Conservation (phyloP, 1,140 invertebrate genomes). For the Diachasmimorpha longicaudata region DNA sequence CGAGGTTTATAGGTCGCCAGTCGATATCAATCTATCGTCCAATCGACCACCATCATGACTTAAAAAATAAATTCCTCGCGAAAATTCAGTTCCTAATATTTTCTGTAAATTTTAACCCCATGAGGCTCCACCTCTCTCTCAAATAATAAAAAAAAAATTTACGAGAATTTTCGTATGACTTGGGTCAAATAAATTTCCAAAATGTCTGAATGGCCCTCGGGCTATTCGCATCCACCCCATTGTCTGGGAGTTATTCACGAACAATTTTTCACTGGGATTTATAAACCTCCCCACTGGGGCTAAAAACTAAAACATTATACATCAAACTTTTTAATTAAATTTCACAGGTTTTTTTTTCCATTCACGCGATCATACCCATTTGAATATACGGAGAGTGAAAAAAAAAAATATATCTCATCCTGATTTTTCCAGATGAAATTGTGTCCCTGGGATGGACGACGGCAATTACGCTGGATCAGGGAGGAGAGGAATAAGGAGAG, state of each 20-base stretch:
- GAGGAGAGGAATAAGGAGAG: neutral
- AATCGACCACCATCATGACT: no score
- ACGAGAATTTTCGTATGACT: neutral
- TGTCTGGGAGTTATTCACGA: neutral
- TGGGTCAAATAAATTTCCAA: neutral
- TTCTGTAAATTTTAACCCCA: no score
- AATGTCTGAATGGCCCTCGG: neutral
- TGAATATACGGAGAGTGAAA: neutral
- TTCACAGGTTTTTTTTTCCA: neutral
- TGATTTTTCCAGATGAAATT: conserved; percentile 4
- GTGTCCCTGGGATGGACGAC: neutral
- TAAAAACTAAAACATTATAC: neutral
- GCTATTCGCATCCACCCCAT: no score
- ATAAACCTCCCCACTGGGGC: neutral
- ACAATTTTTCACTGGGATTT: neutral
- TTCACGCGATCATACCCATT: neutral
- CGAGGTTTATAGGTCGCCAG: no score
- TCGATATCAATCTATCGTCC: no score
- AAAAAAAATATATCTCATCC: neutral
- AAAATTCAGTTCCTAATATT: no score
- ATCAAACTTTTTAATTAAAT: conserved; percentile 9
- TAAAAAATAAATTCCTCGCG: no score
- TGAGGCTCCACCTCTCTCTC: no score
- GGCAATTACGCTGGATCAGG: neutral
- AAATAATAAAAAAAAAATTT: no score